These are phyloP conservation scores for Siniperca obscura DNA, from an alignment of 2,797 vertebrate species.

Conservation along the genomic window DNA sequence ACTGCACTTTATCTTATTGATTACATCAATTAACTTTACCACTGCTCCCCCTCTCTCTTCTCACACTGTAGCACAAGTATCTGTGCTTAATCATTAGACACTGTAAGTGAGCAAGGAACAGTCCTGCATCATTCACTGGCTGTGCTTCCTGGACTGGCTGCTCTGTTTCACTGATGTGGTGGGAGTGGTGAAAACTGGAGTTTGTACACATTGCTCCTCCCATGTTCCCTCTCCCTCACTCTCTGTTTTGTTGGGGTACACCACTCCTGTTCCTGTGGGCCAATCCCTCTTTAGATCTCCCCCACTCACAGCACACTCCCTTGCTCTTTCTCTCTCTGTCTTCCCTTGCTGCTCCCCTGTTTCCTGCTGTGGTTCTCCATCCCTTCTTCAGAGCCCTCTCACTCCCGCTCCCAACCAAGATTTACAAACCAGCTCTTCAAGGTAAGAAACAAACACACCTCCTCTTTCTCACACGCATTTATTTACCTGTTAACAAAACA, in stretches of 20 bases:
- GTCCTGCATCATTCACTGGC: background rate
- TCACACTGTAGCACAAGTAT: conserved; percentile 27
- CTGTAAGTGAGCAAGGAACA: background rate
- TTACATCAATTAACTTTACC: conserved; percentile 43
- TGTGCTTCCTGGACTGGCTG: background rate
- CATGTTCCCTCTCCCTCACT: conserved; percentile 31
- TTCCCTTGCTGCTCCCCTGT: conserved; percentile 24
- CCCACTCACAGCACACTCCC: conserved; percentile 35
- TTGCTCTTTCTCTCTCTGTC: conserved; percentile 3
- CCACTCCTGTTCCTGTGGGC: conserved; percentile 56
- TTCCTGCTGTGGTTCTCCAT: conserved; percentile 33
- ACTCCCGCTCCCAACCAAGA: conserved; percentile 1
- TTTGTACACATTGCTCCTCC: conserved; percentile 62
- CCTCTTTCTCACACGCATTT: background rate
- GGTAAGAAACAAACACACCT: conserved; percentile 66
- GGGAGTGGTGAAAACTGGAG: conserved; percentile 58
- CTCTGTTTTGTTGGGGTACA: conserved; percentile 57
- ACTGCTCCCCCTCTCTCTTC: background rate
- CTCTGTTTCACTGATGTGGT: conserved; percentile 19
- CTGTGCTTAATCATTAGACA: conserved; percentile 20
- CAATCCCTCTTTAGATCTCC: conserved; percentile 67
- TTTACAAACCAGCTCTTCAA: conserved; percentile 41
- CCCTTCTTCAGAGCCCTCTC: conserved; percentile 20
- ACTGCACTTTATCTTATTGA: conserved; percentile 66
- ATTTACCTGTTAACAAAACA: background rate